Conservation (phyloP, 2,113 vertebrate genomes). For the Neotoma lepida region DNA sequence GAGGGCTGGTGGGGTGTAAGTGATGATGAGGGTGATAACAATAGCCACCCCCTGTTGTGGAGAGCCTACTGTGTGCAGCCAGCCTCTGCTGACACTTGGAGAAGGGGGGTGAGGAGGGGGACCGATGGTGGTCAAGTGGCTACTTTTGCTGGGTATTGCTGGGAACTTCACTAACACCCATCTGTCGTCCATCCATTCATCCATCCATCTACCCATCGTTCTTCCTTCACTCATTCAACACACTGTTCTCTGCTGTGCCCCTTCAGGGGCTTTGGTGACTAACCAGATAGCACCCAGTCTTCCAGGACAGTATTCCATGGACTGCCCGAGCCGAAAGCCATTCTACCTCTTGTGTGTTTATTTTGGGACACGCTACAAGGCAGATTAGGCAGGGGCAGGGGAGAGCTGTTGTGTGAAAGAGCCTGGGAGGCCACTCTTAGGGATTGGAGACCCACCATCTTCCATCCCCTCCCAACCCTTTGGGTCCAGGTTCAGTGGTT, state of each 20-base stretch:
- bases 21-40: neutral
- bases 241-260: neutral
- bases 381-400: neutral
- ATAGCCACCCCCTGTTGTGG: neutral
- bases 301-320: neutral
- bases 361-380: neutral
- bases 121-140: neutral
- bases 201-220: neutral
- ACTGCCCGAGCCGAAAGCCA: neutral
- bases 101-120: neutral
- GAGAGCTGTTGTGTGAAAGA: neutral
- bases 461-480: neutral
- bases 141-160: constrained; percentile 33
- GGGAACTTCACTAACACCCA: constrained; percentile 45
- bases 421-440: neutral
- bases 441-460: too few relatives aligned
- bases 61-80: constrained; percentile 62
- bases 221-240: neutral
- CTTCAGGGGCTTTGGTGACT: neutral
- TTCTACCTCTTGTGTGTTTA: neutral
- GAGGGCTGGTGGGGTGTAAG: constrained; percentile 30
- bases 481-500: neutral
- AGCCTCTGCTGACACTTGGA: neutral
- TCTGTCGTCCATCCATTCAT: neutral
- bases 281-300: constrained; percentile 23